Percentiles rank a stretch among this genome's conserved stretches.
phyloP scores from a whole-genome alignment of 2,888 invertebrate genomes.

The Periphyllus acericola region DNA sequence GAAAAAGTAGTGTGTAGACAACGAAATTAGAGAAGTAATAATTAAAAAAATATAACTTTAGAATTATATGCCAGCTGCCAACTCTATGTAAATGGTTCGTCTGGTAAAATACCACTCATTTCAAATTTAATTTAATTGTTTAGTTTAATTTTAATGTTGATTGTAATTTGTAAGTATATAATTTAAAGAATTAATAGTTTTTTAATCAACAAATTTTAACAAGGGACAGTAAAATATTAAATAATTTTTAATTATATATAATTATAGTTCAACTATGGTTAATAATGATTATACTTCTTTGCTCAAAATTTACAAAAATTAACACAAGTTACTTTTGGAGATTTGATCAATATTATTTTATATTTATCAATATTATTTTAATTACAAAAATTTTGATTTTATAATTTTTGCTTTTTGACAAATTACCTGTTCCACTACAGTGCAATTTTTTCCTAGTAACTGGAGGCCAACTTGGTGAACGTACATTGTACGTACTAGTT shows the following conservation, averaged over 20 bases:
- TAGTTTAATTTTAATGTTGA: slow-evolving; percentile 1
- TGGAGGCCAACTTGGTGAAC: slow-evolving; percentile 49
- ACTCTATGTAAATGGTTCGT: slow-evolving; percentile 19
- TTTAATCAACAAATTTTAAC: not conserved
- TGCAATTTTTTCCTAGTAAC: slow-evolving; percentile 26
- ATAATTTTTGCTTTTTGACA: slow-evolving; percentile 40
- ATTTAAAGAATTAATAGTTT: not conserved
- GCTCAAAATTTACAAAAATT: not conserved
- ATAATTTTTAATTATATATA: not conserved
- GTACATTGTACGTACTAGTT: slow-evolving; percentile 7
- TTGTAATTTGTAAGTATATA: not conserved
- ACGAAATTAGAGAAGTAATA: slow-evolving; percentile 16
- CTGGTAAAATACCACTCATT: slow-evolving; percentile 46
- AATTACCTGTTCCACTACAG: slow-evolving; percentile 13
- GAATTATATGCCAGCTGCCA: slow-evolving; percentile 41
- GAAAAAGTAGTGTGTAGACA: slow-evolving; percentile 4
- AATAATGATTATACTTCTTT: too few species aligned
- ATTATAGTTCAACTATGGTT: not conserved
- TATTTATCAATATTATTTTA: not conserved
- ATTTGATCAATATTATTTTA: not conserved
- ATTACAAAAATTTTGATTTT: slow-evolving; percentile 19
- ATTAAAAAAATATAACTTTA: slow-evolving; percentile 31
- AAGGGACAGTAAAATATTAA: not conserved
- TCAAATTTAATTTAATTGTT: slow-evolving; percentile 40
- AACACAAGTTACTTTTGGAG: not conserved